These are phyloP conservation scores for Diarsia mendica DNA, from an alignment of 2,888 invertebrate genomes.

Conservation along the genomic window DNA sequence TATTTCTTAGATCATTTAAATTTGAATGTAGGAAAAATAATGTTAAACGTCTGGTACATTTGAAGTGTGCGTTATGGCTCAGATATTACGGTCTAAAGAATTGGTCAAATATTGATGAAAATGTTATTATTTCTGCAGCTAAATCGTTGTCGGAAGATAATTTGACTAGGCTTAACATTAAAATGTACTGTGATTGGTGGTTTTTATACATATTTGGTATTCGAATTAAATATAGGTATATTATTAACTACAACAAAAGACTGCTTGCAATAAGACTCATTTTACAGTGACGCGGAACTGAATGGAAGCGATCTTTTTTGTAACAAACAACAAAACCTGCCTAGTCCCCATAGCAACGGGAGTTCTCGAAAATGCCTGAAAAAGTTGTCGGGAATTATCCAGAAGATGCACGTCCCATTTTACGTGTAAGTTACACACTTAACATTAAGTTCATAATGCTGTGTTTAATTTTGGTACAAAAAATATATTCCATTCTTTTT, in stretches of 20 bases:
- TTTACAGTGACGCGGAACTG: background rate
- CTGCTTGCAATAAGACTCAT: background rate
- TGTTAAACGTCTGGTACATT: background rate
- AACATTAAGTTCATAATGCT: background rate
- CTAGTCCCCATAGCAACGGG: background rate
- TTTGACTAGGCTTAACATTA: constrained; percentile 83
- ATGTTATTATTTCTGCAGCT: background rate
- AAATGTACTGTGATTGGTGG: constrained; percentile 83
- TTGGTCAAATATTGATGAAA: background rate
- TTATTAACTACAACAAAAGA: constrained; percentile 20
- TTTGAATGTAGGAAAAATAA: background rate
- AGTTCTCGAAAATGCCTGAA: background rate
- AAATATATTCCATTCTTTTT: background rate
- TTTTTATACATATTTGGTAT: constrained; percentile 87
- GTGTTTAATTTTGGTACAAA: background rate
- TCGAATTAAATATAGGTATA: constrained; percentile 69
- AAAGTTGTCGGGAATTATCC: background rate
- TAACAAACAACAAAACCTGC: background rate
- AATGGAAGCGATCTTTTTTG: background rate
- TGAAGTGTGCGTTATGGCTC: background rate
- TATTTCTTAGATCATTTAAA: background rate
- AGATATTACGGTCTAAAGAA: background rate
- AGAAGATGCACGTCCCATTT: background rate
- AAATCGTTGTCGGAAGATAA: constrained; percentile 26
- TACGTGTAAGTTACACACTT: background rate